Conservation (phyloP, 2,888 invertebrate genomes). For the Choristoneura rosaceana region DNA sequence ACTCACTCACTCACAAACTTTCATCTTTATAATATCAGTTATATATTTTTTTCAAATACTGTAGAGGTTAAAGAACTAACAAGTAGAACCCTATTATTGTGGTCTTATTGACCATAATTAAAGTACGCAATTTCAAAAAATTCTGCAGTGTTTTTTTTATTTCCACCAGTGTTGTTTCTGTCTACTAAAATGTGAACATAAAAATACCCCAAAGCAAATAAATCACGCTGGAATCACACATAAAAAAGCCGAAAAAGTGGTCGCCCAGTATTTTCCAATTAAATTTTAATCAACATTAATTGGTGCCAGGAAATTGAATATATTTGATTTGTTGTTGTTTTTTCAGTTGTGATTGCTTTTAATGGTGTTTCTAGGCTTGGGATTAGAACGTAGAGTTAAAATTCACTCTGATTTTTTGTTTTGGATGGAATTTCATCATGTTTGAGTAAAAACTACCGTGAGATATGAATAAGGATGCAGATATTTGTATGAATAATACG, state of each 20-base stretch:
- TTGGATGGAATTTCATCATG: too few relatives aligned
- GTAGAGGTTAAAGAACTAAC: too few relatives aligned
- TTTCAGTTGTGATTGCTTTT: background rate
- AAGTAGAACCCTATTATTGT: too few relatives aligned
- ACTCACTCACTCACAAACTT: too few relatives aligned
- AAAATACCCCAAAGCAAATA: background rate
- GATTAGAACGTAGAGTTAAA: background rate
- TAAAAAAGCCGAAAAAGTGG: slow-evolving; percentile 41
- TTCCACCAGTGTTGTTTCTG: background rate
- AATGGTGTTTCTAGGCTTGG: background rate
- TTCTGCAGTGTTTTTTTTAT: background rate
- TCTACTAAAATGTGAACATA: background rate
- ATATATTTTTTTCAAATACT: too few relatives aligned
- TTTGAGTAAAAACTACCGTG: too few relatives aligned
- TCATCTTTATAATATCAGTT: too few relatives aligned
- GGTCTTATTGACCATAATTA: too few relatives aligned
- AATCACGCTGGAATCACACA: slow-evolving; percentile 32
- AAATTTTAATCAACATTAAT: slow-evolving; percentile 58
- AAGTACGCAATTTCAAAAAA: too few relatives aligned
- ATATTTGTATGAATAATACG: too few relatives aligned
- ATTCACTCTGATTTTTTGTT: too few relatives aligned
- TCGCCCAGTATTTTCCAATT: slow-evolving; percentile 51
- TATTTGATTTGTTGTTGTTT: slow-evolving; percentile 22
- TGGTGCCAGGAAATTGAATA: slow-evolving; percentile 41
- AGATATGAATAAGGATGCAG: too few relatives aligned